phyloP scores from a whole-genome alignment of 2,113 vertebrate species.

The Mirza zaza region DNA sequence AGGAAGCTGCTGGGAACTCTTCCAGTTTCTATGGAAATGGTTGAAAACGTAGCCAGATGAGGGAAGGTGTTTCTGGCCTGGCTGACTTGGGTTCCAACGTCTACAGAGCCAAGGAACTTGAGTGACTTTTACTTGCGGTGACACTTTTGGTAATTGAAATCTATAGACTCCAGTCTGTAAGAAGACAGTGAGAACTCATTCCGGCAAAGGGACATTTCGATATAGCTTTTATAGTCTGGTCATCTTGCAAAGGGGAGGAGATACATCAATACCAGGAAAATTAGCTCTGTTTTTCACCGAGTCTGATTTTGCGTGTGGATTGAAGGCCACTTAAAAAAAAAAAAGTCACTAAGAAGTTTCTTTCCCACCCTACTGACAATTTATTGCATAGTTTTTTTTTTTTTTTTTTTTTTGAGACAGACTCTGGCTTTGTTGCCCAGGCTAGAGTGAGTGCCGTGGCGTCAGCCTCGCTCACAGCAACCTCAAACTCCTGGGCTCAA shows the following conservation, averaged over 20 bases:
- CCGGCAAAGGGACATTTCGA: not conserved
- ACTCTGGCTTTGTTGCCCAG: too few relatives aligned
- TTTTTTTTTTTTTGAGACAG: too few relatives aligned
- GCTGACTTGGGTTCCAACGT: conserved; percentile 35
- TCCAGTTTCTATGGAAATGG: conserved; percentile 81
- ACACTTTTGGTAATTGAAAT: conserved; percentile 51
- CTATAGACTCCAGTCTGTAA: not conserved
- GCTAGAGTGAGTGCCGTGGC: too few relatives aligned
- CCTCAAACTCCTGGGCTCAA: too few relatives aligned
- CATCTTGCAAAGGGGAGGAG: not conserved
- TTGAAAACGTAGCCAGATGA: conserved; percentile 55
- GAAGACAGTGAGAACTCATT: not conserved
- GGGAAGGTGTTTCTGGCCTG: conserved; percentile 26
- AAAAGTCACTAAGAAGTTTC: not conserved
- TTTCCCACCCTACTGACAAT: not conserved
- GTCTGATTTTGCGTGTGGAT: not conserved
- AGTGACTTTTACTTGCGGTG: not conserved
- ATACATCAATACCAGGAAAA: not conserved
- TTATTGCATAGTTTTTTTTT: not conserved
- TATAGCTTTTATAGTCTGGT: not conserved
- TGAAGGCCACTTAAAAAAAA: not conserved
- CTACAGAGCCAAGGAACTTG: not conserved
- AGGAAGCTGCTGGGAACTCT: conserved; percentile 79
- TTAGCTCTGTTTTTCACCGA: not conserved
- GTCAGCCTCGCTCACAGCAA: too few relatives aligned